Conservation (phyloP, 2,113 vertebrate species). For the Typhlomys cinereus region DNA sequence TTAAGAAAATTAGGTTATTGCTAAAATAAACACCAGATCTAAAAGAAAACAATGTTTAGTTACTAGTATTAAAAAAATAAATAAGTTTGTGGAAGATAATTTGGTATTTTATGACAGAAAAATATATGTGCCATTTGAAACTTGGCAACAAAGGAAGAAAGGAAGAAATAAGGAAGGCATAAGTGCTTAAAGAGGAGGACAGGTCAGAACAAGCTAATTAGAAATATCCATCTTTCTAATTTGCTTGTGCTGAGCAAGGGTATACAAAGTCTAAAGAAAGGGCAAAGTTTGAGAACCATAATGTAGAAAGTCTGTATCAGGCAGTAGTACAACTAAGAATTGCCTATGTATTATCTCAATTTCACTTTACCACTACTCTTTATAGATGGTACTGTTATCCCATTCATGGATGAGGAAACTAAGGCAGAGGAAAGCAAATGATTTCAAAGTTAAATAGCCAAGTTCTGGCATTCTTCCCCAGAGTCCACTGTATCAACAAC, state of each 20-base stretch:
- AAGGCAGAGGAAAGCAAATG: not conserved
- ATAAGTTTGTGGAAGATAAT: not conserved
- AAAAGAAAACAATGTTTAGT: slow-evolving; percentile 17
- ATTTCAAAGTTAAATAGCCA: not conserved
- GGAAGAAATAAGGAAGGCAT: not conserved
- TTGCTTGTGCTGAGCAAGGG: not conserved
- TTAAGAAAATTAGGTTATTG: slow-evolving; percentile 1
- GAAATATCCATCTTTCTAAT: too few species aligned
- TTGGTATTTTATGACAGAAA: slow-evolving; percentile 1
- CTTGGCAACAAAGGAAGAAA: not conserved
- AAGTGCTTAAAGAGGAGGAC: not conserved
- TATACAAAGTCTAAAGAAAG: not conserved
- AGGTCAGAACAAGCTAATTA: not conserved
- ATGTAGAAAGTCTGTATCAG: not conserved
- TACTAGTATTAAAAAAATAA: slow-evolving; percentile 24
- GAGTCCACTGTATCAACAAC: not conserved
- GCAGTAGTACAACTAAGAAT: not conserved
- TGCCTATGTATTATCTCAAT: not conserved
- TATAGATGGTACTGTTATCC: not conserved
- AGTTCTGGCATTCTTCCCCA: not conserved
- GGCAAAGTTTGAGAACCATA: not conserved
- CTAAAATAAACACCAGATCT: slow-evolving; percentile 35
- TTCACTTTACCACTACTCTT: not conserved
- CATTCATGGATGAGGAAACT: not conserved
- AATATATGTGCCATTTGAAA: not conserved